Conservation (phyloP, 2,888 invertebrate species). For the Polyommatus icarus region DNA sequence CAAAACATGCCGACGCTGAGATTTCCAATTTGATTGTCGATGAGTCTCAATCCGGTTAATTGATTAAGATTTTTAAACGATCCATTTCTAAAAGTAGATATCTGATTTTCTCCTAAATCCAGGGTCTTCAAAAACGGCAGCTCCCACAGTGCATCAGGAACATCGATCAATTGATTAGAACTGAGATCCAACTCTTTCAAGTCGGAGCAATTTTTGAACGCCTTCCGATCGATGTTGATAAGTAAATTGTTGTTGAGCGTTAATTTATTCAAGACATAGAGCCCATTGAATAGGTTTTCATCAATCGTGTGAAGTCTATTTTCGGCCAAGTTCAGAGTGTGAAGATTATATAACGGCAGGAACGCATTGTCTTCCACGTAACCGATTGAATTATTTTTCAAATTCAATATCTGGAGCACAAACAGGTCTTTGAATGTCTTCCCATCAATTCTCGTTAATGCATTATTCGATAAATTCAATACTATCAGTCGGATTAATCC, state of each 20-base stretch:
- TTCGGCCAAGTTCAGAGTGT: constrained; percentile 93
- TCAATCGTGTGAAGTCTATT: constrained; percentile 91
- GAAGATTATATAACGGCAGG: constrained; percentile 91
- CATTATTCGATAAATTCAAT: constrained; percentile 91
- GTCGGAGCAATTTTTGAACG: constrained; percentile 93
- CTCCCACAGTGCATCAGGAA: constrained; percentile 91
- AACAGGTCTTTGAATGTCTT: constrained; percentile 93
- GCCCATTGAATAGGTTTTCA: constrained; percentile 89
- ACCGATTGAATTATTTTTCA: constrained; percentile 93
- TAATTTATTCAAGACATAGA: constrained; percentile 90
- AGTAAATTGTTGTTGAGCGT: constrained; percentile 93
- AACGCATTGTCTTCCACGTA: constrained; percentile 94
- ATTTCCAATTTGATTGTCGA: constrained; percentile 94
- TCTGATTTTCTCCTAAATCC: constrained; percentile 95
- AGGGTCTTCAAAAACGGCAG: constrained; percentile 91
- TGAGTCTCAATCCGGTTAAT: constrained; percentile 91
- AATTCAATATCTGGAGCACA: constrained; percentile 91
- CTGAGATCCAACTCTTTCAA: constrained; percentile 93
- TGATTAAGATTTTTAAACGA: constrained; percentile 92
- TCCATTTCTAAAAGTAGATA: constrained; percentile 89
- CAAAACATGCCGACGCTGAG: constrained; percentile 92
- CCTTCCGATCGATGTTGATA: constrained; percentile 87
- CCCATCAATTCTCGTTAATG: constrained; percentile 90
- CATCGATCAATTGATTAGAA: constrained; percentile 89
- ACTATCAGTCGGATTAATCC: constrained; percentile 92